These are phyloP conservation scores for Ranitomeya variabilis DNA, from an alignment of 2,113 vertebrate genomes.

Conservation along the genomic window DNA sequence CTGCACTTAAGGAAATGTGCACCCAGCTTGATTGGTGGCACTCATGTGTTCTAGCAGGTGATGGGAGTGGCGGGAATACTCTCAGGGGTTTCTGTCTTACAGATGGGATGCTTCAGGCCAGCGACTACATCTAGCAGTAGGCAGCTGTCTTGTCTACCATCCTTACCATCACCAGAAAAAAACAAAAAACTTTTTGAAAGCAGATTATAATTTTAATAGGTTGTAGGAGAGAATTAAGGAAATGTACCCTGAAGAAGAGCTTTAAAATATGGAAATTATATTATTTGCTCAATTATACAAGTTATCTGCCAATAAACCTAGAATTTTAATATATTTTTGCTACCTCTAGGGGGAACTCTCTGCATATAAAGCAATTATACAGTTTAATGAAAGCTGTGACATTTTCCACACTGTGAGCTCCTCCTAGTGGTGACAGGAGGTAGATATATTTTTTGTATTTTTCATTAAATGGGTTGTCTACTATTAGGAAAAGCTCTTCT, in stretches of 20 bases:
- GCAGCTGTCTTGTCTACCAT: not conserved
- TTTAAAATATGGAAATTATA: not conserved
- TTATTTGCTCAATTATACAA: too few species aligned
- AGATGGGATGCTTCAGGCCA: conserved; percentile 25
- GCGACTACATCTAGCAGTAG: not conserved
- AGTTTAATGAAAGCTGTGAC: too few species aligned
- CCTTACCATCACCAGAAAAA: not conserved
- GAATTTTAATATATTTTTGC: too few species aligned
- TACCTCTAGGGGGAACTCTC: too few species aligned
- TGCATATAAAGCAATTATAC: too few species aligned
- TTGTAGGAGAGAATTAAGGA: not conserved
- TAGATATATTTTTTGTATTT: too few species aligned
- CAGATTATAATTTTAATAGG: not conserved
- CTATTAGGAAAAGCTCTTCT: too few species aligned
- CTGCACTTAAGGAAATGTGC: conserved; percentile 46
- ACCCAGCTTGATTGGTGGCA: conserved; percentile 37
- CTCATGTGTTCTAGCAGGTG: conserved; percentile 3
- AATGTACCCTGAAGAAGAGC: not conserved
- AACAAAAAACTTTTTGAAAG: not conserved
- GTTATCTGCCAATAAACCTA: too few species aligned
- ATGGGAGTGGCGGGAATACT: conserved; percentile 25
- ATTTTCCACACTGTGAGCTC: too few species aligned
- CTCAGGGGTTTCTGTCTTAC: not conserved
- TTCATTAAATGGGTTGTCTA: too few species aligned
- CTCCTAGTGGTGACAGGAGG: too few species aligned